phyloP scores from a whole-genome alignment of 2,797 vertebrate genomes.

The Clarias platycephalus region DNA sequence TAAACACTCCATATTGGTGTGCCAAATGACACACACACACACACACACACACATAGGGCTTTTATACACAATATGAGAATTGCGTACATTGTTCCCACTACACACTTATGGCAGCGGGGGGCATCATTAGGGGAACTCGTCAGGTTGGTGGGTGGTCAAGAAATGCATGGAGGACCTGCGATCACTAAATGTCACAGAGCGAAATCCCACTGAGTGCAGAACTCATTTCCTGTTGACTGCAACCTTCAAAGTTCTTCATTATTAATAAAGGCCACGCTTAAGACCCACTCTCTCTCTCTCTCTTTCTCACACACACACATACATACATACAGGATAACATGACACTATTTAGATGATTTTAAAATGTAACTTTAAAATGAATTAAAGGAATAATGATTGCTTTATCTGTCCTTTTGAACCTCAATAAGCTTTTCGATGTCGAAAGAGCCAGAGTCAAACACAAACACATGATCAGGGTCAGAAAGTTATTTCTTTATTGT shows the following conservation, averaged over 20 bases:
- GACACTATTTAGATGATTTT: not conserved
- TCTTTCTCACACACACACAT: not conserved
- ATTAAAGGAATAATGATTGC: too few species aligned
- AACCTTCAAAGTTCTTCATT: conserved; percentile 48
- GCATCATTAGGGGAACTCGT: conserved; percentile 52
- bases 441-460: too few species aligned
- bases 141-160: conserved; percentile 52
- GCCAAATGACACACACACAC: conserved; percentile 16
- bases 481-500: too few species aligned
- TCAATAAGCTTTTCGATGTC: too few species aligned
- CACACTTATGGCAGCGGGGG: conserved; percentile 36
- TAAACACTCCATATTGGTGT: conserved; percentile 24
- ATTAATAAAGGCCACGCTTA: conserved; percentile 56
- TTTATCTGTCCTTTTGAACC: too few species aligned
- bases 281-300: not conserved
- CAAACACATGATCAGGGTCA: too few species aligned
- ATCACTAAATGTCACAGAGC: conserved; percentile 68
- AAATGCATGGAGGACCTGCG: conserved; percentile 39
- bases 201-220: conserved; percentile 67
- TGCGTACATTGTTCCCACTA: conserved; percentile 32
- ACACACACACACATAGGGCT: not conserved
- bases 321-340: not conserved
- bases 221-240: conserved; percentile 59
- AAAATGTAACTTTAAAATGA: not conserved
- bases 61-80: conserved; percentile 14